Evolutionary conservation across 2,797 vertebrate genomes (phyloP).

Genomic region (Emys orbicularis): DNA sequence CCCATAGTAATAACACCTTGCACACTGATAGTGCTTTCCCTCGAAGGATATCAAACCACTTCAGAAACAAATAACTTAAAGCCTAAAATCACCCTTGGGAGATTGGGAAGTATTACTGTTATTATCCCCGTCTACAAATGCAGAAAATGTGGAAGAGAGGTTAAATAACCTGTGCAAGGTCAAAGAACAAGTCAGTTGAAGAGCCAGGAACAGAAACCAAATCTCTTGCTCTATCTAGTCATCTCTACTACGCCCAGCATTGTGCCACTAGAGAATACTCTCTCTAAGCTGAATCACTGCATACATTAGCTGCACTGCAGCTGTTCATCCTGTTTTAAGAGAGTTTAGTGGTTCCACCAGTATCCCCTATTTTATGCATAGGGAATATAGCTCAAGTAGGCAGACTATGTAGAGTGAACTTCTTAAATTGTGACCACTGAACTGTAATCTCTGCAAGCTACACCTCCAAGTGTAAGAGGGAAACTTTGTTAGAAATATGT

Average conservation of each 20-base stretch:
- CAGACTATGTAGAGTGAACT: not conserved
- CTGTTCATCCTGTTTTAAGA: not conserved
- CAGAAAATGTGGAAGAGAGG: not conserved
- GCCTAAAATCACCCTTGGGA: not conserved
- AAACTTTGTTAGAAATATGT: not conserved
- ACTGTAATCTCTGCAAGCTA: not conserved
- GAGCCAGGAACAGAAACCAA: not conserved
- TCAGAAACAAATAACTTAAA: fast-evolving
- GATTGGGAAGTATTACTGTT: not conserved
- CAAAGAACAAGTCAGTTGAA: not conserved
- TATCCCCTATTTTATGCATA: not conserved
- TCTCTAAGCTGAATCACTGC: not conserved
- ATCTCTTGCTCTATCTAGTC: not conserved
- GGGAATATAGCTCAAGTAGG: not conserved
- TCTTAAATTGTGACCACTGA: not conserved
- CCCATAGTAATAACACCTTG: not conserved
- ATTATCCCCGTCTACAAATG: not conserved
- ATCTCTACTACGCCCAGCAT: not conserved
- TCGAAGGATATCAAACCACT: not conserved
- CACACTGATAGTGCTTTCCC: not conserved
- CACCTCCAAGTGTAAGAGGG: not conserved
- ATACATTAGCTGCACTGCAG: not conserved
- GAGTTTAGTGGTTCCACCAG: not conserved
- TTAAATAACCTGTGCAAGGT: fast-evolving
- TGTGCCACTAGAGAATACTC: not conserved